phyloP scores from a whole-genome alignment of 2,113 vertebrate species.

The Pardalotus punctatus region DNA sequence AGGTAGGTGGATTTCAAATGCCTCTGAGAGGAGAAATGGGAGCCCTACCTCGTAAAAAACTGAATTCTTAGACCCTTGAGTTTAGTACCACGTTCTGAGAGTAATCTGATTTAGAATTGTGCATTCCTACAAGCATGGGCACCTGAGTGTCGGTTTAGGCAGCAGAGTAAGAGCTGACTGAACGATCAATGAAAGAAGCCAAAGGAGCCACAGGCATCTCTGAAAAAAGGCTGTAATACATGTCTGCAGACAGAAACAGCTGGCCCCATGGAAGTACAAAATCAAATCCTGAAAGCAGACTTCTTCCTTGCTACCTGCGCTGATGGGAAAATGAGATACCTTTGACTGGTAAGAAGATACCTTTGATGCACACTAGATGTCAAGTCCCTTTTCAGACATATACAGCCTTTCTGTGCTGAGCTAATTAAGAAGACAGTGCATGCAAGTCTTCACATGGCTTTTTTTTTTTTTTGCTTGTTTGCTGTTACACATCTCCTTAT shows the following conservation, averaged over 20 bases:
- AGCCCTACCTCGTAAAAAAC: background rate
- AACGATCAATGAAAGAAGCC: background rate
- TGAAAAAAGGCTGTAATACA: background rate
- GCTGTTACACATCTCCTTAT: background rate
- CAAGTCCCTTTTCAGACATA: background rate
- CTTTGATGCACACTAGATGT: background rate
- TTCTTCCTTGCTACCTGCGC: background rate
- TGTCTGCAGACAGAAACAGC: background rate
- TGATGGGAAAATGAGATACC: background rate
- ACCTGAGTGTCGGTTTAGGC: background rate
- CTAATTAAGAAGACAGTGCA: background rate
- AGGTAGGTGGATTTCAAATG: constrained; percentile 74
- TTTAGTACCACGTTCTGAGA: background rate
- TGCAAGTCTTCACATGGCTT: background rate
- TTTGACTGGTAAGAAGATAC: background rate
- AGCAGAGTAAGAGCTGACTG: background rate
- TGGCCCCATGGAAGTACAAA: background rate
- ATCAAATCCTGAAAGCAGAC: background rate
- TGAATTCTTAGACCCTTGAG: background rate
- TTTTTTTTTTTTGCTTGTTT: background rate
- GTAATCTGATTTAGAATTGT: background rate
- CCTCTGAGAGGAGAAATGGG: background rate
- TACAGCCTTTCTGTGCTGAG: background rate
- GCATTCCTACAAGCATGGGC: background rate
- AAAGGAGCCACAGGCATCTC: background rate